Percentiles rank a stretch among this genome's conserved stretches.
phyloP scores from a whole-genome alignment of 2,888 invertebrate genomes.

The Aleiodes leptofemur region DNA sequence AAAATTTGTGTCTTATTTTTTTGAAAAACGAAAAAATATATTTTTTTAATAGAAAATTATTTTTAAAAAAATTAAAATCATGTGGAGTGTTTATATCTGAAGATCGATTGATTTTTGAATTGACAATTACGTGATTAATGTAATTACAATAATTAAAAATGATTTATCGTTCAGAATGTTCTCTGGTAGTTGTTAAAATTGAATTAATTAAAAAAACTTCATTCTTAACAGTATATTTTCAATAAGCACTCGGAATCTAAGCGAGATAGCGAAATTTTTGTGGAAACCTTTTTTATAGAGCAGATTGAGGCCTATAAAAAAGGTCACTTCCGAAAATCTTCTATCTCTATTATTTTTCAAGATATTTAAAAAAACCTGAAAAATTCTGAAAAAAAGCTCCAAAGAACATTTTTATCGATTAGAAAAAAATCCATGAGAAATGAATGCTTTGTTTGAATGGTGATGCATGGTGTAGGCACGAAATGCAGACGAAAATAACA shows the following conservation, averaged over 20 bases:
- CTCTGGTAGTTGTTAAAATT: constrained; percentile 42
- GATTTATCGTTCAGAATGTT: constrained; percentile 46
- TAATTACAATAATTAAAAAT: constrained; percentile 41
- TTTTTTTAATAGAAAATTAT: background rate
- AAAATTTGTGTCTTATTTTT: background rate
- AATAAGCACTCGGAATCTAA: too few relatives aligned
- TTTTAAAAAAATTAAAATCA: background rate
- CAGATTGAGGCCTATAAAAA: too few relatives aligned
- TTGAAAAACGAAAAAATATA: background rate
- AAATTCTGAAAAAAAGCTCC: constrained; percentile 24
- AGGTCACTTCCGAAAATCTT: too few relatives aligned
- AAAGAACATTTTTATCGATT: constrained; percentile 52
- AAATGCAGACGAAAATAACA: constrained; percentile 41
- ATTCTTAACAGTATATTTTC: background rate
- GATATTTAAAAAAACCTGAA: background rate
- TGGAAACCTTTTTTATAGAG: too few relatives aligned
- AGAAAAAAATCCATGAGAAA: constrained; percentile 38
- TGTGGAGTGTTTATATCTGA: too few relatives aligned
- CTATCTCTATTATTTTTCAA: constrained; percentile 8
- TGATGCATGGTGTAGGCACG: constrained; percentile 64
- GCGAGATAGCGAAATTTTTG: too few relatives aligned
- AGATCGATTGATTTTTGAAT: constrained; percentile 26
- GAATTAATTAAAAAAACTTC: background rate
- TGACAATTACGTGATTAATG: constrained; percentile 49
- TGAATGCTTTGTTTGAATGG: constrained; percentile 64